A percentile compares a stretch with the other conserved stretches of the same genome.
phyloP scores from a whole-genome alignment of 2,888 invertebrate genomes.

The Sicus ferrugineus region DNA sequence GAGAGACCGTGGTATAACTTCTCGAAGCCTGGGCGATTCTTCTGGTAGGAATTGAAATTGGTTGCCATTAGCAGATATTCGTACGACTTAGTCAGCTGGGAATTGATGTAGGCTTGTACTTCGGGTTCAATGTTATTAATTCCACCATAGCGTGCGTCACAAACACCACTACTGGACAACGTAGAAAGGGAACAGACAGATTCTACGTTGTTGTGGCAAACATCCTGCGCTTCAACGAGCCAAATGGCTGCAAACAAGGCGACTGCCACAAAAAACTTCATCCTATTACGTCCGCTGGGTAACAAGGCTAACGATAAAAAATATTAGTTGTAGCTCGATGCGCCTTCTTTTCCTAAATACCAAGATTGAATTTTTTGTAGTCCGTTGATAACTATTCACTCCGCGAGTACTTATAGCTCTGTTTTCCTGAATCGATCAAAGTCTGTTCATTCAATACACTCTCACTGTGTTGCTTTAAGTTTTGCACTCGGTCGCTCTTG shows the following conservation, averaged over 20 bases:
- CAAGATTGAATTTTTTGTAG: background rate
- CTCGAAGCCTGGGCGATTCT: conserved; percentile 78
- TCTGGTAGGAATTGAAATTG: conserved; percentile 79
- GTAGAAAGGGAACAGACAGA: conserved; percentile 64
- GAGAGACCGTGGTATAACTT: conserved; percentile 77
- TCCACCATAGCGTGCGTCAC: conserved; percentile 54
- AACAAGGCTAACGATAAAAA: background rate
- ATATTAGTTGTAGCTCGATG: background rate
- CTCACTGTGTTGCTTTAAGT: too few relatives aligned
- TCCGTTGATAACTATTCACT: background rate
- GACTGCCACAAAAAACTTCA: conserved; percentile 63
- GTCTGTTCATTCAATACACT: conserved; percentile 31
- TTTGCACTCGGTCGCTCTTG: conserved; percentile 49
- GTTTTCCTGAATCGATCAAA: background rate
- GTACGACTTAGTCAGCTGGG: conserved; percentile 76
- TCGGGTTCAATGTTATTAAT: conserved; percentile 51
- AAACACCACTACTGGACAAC: conserved; percentile 40
- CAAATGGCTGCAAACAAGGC: conserved; percentile 65
- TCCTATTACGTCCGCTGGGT: background rate
- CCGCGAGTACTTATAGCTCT: background rate
- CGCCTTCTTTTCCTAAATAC: background rate
- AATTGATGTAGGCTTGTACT: conserved; percentile 65
- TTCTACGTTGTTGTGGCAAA: conserved; percentile 71
- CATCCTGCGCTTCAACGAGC: conserved; percentile 62
- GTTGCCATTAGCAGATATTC: conserved; percentile 79